Evolutionary conservation across 2,797 vertebrate genomes (phyloP), one percentile per base, ranked within the genome.

Genomic region (Pogoniulus pusillus): DNA sequence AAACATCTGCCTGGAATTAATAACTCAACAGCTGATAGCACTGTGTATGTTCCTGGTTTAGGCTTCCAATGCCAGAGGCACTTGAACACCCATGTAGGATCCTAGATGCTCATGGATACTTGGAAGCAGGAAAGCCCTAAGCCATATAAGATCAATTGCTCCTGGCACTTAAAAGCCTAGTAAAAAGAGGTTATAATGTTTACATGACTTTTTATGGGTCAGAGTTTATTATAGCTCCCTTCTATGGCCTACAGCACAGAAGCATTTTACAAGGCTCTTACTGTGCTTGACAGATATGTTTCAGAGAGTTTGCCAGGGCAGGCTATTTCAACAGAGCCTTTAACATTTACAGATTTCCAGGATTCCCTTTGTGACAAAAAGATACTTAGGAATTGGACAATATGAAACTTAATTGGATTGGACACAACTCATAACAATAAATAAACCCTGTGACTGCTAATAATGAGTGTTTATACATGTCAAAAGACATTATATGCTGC

Each of bases 111-210:
- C 58, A 5, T 7, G 55, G 86, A 95, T 93, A 75, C 83, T 81
- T 87, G 93, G 94, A 96, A 97, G 71, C 71, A 37, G 53, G 85
- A 93, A 95, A 94, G 85, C 93, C 91, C 89, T 93, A 95, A 96
- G 81, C 89, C 91, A 87, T 82, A 89, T 93, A 93, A 97, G 97
- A 97, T 97, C 96, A 97, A 96, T 97, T 97, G 96, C 97, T 97
- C 93, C 95, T 96, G 80, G 51, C 93, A 95, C 94, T 97, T 97
- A 95, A 97, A 97, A 88, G 90, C 89, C 97, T 96, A 96, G 97
- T 98, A 97, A 98, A 98, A 98, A 77, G 93, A 96, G 95, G 94
- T 97, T 97, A 97, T 96, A 97, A 97, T 98, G 96, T 97, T 97
- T 97, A 97, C 97, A 97, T 96, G 95, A 96, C 95, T 97, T 97